Evolutionary conservation across 2,113 vertebrate species (phyloP).

Genomic region (Panthera leo): DNA sequence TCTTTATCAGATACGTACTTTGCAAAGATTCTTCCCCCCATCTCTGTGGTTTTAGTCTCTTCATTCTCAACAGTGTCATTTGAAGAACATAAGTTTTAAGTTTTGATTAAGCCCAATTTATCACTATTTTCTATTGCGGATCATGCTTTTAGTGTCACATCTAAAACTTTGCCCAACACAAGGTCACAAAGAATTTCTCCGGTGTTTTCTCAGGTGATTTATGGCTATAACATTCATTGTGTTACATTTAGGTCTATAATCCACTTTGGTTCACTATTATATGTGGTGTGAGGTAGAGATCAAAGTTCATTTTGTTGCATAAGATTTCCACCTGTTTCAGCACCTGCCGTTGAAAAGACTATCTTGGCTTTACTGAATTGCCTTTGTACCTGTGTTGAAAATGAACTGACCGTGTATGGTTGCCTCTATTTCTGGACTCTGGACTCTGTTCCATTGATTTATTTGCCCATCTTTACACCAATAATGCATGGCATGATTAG

Average conservation of each 20-base stretch:
- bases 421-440: neutral
- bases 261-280: neutral
- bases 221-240: neutral
- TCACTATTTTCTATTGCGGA: neutral
- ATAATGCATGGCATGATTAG: neutral
- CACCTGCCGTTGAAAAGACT: neutral
- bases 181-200: neutral
- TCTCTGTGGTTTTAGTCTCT: neutral
- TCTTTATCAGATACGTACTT: neutral
- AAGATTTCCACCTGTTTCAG: neutral
- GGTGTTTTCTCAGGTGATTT: neutral
- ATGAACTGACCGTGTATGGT: neutral
- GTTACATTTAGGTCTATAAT: neutral
- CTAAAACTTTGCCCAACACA: neutral
- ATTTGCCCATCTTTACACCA: neutral
- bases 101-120: neutral
- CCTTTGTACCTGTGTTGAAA: neutral
- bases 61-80: neutral
- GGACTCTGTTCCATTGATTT: neutral
- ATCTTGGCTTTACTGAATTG: neutral
- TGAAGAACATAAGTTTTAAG: neutral
- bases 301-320: neutral
- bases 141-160: neutral
- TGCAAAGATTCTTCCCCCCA: neutral
- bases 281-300: neutral